These are phyloP conservation scores for Oxyruncus cristatus DNA, from an alignment of 2,113 vertebrate species.

Conservation along the genomic window DNA sequence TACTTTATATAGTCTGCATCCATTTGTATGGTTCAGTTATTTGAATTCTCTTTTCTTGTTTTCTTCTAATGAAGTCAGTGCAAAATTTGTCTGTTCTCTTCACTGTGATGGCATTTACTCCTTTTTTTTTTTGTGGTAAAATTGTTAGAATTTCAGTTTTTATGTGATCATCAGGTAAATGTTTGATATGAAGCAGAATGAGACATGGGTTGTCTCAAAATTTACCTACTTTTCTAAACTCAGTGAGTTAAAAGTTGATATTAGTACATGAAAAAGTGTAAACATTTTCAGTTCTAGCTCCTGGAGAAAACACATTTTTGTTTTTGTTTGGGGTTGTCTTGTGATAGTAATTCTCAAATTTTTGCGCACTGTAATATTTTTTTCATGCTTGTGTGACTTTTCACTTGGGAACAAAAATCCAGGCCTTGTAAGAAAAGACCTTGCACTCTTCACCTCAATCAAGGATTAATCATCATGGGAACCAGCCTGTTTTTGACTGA, in stretches of 20 bases:
- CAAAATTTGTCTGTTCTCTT: not conserved
- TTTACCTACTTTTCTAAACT: not conserved
- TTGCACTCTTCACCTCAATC: not conserved
- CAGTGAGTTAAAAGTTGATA: not conserved
- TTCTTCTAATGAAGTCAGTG: not conserved
- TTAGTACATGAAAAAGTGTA: not conserved
- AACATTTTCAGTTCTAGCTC: not conserved
- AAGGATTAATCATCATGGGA: not conserved
- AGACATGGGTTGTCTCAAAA: not conserved
- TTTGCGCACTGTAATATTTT: not conserved
- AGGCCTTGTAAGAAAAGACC: not conserved
- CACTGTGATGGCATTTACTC: not conserved
- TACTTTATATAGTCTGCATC: not conserved
- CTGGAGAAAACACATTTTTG: not conserved
- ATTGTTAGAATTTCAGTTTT: not conserved
- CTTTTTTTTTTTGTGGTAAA: not conserved
- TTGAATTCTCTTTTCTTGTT: not conserved
- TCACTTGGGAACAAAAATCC: not conserved
- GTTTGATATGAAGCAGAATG: not conserved
- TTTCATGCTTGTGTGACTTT: not conserved
- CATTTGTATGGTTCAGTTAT: not conserved
- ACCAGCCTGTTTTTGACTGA: not conserved
- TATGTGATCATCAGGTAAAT: not conserved
- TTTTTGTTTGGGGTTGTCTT: not conserved
- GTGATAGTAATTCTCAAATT: not conserved